Conservation (phyloP, 2,797 vertebrate species). For the Hypotaenidia philippensis region DNA sequence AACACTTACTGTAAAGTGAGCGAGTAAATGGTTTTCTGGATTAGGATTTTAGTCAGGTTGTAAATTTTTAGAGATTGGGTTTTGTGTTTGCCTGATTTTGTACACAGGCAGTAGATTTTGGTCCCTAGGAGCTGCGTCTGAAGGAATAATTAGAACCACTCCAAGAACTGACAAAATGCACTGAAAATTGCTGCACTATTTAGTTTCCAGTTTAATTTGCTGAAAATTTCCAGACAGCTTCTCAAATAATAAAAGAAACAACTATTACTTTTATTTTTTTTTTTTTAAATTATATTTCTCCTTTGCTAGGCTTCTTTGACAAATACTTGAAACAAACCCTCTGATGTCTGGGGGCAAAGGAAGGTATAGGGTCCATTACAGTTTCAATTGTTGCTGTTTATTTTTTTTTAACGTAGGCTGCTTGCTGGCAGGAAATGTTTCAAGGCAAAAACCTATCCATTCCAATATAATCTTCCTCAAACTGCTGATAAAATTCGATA, state of each 20-base stretch:
- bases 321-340: neutral
- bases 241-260: conserved; percentile 28
- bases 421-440: neutral
- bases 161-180: conserved; percentile 17
- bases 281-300: neutral
- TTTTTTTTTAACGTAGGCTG: neutral
- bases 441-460: neutral
- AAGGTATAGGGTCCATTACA: neutral
- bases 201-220: conserved; percentile 29
- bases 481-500: neutral
- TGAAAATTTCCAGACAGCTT: conserved; percentile 31
- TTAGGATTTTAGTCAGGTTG: conserved; percentile 43
- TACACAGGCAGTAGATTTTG: conserved; percentile 19
- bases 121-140: conserved; percentile 4
- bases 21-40: conserved; percentile 43
- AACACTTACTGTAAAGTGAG: neutral
- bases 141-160: conserved; percentile 18
- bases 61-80: conserved; percentile 42
- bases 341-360: neutral
- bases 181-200: conserved; percentile 4
- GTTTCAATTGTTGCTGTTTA: neutral
- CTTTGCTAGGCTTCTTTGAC: neutral
- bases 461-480: neutral
- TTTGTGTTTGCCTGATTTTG: conserved; percentile 29
- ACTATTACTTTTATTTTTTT: neutral